These are phyloP conservation scores for Gopherus evgoodei DNA, from an alignment of 2,113 vertebrate species.

Conservation along the genomic window DNA sequence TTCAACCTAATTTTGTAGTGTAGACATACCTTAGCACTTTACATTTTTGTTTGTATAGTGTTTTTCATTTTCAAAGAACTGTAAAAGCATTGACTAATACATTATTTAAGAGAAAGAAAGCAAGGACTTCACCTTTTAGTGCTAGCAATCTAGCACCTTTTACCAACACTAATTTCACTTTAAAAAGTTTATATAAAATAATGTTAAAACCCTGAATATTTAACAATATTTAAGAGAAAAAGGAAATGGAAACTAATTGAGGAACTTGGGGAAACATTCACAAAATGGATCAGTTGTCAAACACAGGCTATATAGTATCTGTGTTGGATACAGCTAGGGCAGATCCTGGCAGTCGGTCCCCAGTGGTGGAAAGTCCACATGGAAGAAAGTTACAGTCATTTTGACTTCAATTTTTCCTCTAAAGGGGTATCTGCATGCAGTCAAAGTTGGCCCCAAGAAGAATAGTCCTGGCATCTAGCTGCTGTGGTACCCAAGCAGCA, in stretches of 20 bases:
- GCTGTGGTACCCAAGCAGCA: neutral
- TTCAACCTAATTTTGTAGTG: too few species aligned
- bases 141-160: neutral
- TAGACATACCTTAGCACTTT: neutral
- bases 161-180: neutral
- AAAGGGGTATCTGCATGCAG: fast-evolving
- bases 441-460: neutral
- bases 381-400: neutral
- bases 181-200: neutral
- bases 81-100: neutral
- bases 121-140: neutral
- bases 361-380: neutral
- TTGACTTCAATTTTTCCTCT: neutral
- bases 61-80: conserved; percentile 1
- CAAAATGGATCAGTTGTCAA: neutral
- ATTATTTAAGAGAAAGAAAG: neutral
- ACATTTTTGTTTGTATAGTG: conserved; percentile 13
- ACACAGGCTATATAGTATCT: neutral
- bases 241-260: neutral
- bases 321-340: neutral
- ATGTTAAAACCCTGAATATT: neutral
- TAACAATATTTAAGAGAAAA: neutral
- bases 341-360: neutral
- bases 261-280: neutral
- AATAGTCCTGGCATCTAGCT: neutral